Evolutionary conservation across 2,113 vertebrate genomes (phyloP), one percentile per base, ranked within the genome.

Genomic region (Podarcis muralis): DNA sequence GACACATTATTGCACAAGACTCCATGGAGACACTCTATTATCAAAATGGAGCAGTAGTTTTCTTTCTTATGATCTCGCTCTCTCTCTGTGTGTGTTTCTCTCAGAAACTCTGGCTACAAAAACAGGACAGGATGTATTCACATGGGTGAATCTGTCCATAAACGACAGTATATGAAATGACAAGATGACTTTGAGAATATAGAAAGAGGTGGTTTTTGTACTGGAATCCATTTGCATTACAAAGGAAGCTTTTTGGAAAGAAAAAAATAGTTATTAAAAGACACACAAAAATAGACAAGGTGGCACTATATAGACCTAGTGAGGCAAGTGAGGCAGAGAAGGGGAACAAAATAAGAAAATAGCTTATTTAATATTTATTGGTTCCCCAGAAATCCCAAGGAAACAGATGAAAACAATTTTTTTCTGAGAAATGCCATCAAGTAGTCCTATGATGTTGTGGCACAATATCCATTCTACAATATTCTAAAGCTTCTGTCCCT

Each of bases 131-230:
- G 15, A 48, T 90, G 5, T 86, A 92, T 83, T 81, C 85, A 88
- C 25, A 32, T 69, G 32, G 30, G 3, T 88, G 69, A 93, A 83
- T 35, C 87, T 93, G 32, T 37, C 69, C 92, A 6, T 84, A 92
- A 92, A 87, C 83, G 40, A 68, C 79, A 87, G 74, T 82, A 84
- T 37, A 18, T 89, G 66, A 93, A 92, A 93, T 74, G 59, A 83
- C 66, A 92, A 92, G 92, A 90, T 83, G 15, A 43, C 79, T 94
- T 89, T 81, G 20, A 88, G n/a, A 90, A 83, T 6, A 65, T 57
- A 27, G 8, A 77, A 27, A 89, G 9, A 2, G 13, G 9, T 90
- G 84, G 89, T 89, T 92, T 92, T 92, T 89, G 89, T 83, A 76
- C 11, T 37, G 23, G 48, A 91, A 85, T 88, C 18, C 4, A 86